Percentiles rank a stretch among this genome's conserved stretches.
These are phyloP conservation scores for Rhorus exstirpatorius DNA, from an alignment of 2,888 invertebrate species.

Conservation along the genomic window DNA sequence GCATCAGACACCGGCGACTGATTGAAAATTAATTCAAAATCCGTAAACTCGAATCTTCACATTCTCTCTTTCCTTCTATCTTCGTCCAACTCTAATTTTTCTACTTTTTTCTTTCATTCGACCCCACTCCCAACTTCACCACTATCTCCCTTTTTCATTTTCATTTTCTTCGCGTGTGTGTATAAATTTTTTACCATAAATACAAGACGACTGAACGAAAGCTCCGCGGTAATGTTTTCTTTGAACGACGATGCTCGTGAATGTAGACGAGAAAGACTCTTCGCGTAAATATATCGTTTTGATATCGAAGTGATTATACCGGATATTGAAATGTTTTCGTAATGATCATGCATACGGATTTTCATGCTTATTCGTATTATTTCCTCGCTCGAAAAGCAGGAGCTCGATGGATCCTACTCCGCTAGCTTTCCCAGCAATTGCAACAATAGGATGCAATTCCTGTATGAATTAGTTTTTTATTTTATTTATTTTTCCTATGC, in stretches of 20 bases:
- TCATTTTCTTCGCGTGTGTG: neutral
- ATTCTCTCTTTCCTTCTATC: neutral
- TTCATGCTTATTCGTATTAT: neutral
- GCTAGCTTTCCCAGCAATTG: no score
- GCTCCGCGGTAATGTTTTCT: neutral
- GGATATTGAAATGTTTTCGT: neutral
- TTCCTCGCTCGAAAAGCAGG: neutral
- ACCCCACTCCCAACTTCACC: no score
- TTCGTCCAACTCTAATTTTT: neutral
- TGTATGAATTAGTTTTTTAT: no score
- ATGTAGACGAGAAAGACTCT: neutral
- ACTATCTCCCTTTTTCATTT: neutral
- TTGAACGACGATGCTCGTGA: neutral
- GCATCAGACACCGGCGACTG: slow-evolving; percentile 52
- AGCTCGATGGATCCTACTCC: neutral
- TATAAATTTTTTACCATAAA: neutral
- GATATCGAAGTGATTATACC: neutral
- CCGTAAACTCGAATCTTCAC: slow-evolving; percentile 22
- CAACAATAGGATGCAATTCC: no score
- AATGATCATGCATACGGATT: neutral
- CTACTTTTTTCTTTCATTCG: no score
- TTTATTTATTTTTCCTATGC: no score
- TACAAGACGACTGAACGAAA: neutral
- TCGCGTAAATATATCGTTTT: neutral
- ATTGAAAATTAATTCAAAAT: slow-evolving; percentile 66